These are phyloP conservation scores for Diogma glabrata DNA, from an alignment of 2,888 invertebrate species.

Conservation along the genomic window DNA sequence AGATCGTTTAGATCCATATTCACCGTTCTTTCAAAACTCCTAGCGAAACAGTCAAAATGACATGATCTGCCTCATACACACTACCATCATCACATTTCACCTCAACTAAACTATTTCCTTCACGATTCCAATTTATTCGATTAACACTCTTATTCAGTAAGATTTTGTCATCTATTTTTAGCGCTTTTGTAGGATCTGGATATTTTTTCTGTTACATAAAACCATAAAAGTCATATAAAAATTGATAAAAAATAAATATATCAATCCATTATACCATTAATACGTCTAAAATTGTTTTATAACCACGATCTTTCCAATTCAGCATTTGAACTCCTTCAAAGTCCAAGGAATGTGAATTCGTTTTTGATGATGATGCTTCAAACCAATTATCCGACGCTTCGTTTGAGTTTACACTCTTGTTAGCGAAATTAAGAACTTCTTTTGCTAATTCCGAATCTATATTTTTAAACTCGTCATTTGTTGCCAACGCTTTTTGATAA, in stretches of 20 bases:
- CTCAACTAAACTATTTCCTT: conserved; percentile 17
- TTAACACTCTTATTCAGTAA: conserved; percentile 25
- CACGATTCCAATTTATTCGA: conserved; percentile 29
- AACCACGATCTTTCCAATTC: conserved; percentile 66
- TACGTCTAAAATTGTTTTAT: conserved; percentile 51
- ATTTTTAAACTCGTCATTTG: conserved; percentile 24
- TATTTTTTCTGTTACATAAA: conserved; percentile 27
- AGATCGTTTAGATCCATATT: too few species aligned
- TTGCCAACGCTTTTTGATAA: background rate
- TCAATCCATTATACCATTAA: conserved; percentile 49
- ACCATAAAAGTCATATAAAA: background rate
- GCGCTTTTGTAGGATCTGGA: conserved; percentile 23
- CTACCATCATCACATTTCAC: conserved; percentile 32
- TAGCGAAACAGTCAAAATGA: conserved; percentile 46
- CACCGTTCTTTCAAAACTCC: conserved; percentile 47
- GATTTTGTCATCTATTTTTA: conserved; percentile 28
- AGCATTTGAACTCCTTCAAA: conserved; percentile 59
- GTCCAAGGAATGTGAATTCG: conserved; percentile 48
- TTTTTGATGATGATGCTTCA: conserved; percentile 52
- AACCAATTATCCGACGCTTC: conserved; percentile 54
- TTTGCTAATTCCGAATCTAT: conserved; percentile 34
- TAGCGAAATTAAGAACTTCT: conserved; percentile 48
- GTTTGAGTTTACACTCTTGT: conserved; percentile 36
- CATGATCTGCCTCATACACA: conserved; percentile 43
- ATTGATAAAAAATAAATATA: background rate